phyloP scores from a whole-genome alignment of 1,140 invertebrate species.

The Drosophila nigromelanica region DNA sequence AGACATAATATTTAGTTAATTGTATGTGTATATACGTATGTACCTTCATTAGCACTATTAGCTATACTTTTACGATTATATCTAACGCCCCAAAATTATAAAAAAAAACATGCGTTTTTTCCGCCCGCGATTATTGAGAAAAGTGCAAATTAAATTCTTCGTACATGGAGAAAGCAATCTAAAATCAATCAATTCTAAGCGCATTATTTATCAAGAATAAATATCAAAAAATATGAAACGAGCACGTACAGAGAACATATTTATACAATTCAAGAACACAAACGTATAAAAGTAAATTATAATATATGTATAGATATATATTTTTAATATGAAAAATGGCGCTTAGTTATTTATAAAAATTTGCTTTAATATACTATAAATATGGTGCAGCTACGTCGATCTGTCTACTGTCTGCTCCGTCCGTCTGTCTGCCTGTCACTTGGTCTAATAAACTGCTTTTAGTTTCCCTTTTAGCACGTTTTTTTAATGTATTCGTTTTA shows the following conservation, averaged over 20 bases:
- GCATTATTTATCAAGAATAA: slow-evolving; percentile 44
- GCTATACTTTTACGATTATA: slow-evolving; percentile 55
- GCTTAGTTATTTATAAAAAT: slow-evolving; percentile 48
- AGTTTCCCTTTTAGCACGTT: slow-evolving; percentile 20
- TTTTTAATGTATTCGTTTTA: slow-evolving; percentile 26
- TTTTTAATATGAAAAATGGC: slow-evolving; percentile 15
- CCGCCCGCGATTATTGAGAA: slow-evolving; percentile 34
- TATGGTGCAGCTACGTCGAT: slow-evolving; percentile 27
- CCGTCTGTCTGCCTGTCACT: slow-evolving; percentile 4
- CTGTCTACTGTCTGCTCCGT: slow-evolving; percentile 13
- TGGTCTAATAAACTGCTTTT: slow-evolving; percentile 5
- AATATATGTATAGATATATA: slow-evolving; percentile 21
- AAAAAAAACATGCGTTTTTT: slow-evolving; percentile 19
- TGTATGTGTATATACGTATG: slow-evolving; percentile 50
- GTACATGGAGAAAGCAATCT: slow-evolving; percentile 26
- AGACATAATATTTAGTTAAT: slow-evolving; percentile 62
- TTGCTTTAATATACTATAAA: slow-evolving; percentile 31
- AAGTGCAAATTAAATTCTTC: slow-evolving; percentile 65
- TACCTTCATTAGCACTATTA: slow-evolving; percentile 69
- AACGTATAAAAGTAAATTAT: slow-evolving; percentile 41
- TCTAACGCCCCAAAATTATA: slow-evolving; percentile 45
- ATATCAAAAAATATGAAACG: slow-evolving; percentile 52
- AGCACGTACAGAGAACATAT: slow-evolving; percentile 59
- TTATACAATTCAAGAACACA: slow-evolving; percentile 59
- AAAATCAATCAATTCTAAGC: slow-evolving; percentile 48